Conservation (phyloP, 2,113 vertebrate species). For the Dicerorhinus sumatrensis region DNA sequence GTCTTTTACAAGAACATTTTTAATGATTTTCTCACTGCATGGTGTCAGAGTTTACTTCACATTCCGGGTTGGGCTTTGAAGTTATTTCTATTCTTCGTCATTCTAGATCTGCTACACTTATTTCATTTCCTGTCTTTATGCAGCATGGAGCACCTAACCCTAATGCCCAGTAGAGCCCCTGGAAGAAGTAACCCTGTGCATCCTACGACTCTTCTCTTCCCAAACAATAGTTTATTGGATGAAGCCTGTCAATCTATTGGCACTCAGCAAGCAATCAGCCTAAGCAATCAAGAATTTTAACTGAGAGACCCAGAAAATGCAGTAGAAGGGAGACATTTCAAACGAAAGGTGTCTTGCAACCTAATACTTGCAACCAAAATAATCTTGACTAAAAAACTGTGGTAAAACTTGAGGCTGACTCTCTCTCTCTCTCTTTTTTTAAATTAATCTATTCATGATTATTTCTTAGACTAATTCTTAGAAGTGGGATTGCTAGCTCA, state of each 20-base stretch:
- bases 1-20: not conserved
- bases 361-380: constrained; percentile 20
- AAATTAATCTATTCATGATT: not conserved
- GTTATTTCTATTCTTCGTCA: not conserved
- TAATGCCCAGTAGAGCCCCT: not conserved
- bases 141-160: not conserved
- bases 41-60: not conserved
- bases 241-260: not conserved
- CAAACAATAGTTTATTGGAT: not conserved
- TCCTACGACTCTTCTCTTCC: not conserved
- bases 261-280: not conserved
- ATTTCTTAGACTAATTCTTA: not conserved
- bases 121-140: not conserved
- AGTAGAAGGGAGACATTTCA: not conserved
- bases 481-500: not conserved
- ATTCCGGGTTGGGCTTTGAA: not conserved
- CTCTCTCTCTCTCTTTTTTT: not conserved
- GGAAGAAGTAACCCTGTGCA: not conserved
- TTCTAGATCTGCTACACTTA: not conserved
- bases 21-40: not conserved
- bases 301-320: not conserved
- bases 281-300: constrained; percentile 2
- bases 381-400: not conserved
- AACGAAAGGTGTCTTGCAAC: not conserved
- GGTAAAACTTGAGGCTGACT: not conserved